Percentiles rank a stretch among this genome's conserved stretches.
These are phyloP conservation scores for Nixonia krombeini DNA, from an alignment of 1,140 invertebrate genomes.

Conservation along the genomic window DNA sequence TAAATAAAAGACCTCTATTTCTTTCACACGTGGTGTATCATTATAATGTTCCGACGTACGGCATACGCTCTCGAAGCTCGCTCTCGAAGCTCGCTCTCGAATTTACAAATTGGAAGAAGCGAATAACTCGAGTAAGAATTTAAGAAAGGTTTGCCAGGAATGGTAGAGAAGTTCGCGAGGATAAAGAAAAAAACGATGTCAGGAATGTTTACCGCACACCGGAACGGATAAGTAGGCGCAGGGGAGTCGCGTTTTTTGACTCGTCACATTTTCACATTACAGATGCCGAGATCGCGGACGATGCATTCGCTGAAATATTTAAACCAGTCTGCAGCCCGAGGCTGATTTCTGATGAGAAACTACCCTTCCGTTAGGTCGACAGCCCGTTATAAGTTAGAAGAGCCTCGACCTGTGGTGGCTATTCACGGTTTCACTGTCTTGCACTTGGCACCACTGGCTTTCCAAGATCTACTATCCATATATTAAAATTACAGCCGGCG, in stretches of 20 bases:
- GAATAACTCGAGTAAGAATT: too few relatives aligned
- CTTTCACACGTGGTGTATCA: too few relatives aligned
- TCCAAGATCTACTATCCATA: slow-evolving; percentile 34
- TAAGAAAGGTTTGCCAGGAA: too few relatives aligned
- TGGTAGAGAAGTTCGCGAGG: too few relatives aligned
- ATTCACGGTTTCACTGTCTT: slow-evolving; percentile 39
- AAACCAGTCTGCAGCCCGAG: slow-evolving; percentile 54
- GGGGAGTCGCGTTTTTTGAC: slow-evolving; percentile 20
- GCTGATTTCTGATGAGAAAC: slow-evolving; percentile 58
- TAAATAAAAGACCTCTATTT: too few relatives aligned
- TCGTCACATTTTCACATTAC: slow-evolving; percentile 27
- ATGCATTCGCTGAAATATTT: slow-evolving; percentile 56
- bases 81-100: too few relatives aligned
- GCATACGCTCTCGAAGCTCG: too few relatives aligned
- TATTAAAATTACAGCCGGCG: slow-evolving; percentile 40
- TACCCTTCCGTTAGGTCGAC: slow-evolving; percentile 39
- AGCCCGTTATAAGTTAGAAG: slow-evolving; percentile 43
- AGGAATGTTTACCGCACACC: too few relatives aligned
- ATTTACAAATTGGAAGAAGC: too few relatives aligned
- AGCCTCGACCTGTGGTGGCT: slow-evolving; percentile 35
- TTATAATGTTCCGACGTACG: too few relatives aligned
- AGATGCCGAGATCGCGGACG: slow-evolving; percentile 36
- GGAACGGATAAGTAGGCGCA: too few relatives aligned
- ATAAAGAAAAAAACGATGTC: too few relatives aligned
- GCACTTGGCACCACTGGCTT: slow-evolving; percentile 29